Evolutionary conservation across 2,113 vertebrate genomes (phyloP).

Genomic region (Heterocephalus glaber): DNA sequence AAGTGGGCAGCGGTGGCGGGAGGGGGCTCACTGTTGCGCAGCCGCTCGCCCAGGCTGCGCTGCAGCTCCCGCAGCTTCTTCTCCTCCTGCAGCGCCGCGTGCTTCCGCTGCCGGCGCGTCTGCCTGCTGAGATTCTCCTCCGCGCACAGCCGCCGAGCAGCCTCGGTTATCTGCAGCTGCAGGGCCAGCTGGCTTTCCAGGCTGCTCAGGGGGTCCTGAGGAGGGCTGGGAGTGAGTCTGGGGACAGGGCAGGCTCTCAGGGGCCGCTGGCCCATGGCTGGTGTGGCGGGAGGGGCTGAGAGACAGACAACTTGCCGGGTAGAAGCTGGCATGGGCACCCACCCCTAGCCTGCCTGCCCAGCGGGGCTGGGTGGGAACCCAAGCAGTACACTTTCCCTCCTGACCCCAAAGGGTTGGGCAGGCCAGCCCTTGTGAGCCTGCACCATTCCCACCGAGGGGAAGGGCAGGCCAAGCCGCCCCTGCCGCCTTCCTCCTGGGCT

Average conservation of each 20-base stretch:
- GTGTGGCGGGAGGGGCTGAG: background rate
- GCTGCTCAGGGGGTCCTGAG: constrained; percentile 89
- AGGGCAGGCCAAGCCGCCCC: background rate
- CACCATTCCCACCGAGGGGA: background rate
- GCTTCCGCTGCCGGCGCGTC: constrained; percentile 90
- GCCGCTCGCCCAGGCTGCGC: constrained; percentile 86
- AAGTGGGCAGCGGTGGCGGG: fast-evolving
- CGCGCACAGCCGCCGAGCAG: constrained; percentile 88
- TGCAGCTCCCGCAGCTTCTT: constrained; percentile 92
- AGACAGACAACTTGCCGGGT: background rate
- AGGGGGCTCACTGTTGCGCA: constrained; percentile 78
- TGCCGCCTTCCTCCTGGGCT: fast-evolving
- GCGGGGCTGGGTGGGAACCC: background rate
- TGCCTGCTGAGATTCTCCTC: constrained; percentile 92
- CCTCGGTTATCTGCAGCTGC: constrained; percentile 92
- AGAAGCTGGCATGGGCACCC: background rate
- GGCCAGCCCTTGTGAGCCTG: background rate
- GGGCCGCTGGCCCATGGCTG: background rate
- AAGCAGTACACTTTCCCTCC: constrained; percentile 3
- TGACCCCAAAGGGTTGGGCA: background rate
- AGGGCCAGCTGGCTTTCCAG: constrained; percentile 92
- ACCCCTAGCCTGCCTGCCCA: background rate
- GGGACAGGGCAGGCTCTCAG: background rate
- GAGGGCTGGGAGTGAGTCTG: background rate
- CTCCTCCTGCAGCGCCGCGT: constrained; percentile 89